phyloP scores from a whole-genome alignment of 2,888 invertebrate species.

The Drymonia ruficornis region DNA sequence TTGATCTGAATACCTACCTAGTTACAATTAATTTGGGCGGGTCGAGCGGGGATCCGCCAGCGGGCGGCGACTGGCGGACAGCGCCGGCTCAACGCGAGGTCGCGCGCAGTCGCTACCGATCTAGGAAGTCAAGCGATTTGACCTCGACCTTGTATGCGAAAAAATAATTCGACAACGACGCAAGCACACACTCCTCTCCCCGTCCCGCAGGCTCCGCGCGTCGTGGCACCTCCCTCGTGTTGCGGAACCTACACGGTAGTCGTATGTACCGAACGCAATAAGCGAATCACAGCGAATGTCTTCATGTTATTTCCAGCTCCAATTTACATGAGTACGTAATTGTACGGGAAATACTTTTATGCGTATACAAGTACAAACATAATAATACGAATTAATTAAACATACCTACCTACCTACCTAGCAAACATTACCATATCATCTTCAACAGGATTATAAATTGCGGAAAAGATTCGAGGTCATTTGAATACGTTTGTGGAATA shows the following conservation, averaged over 20 bases:
- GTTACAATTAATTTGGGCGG: conserved; percentile 8
- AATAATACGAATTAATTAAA: conserved; percentile 16
- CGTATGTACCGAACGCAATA: too few species aligned
- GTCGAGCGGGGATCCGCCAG: conserved; percentile 21
- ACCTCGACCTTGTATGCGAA: conserved; percentile 82
- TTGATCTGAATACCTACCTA: too few species aligned
- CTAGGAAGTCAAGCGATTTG: conserved; percentile 80
- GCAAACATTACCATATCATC: conserved; percentile 39
- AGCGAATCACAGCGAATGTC: neutral
- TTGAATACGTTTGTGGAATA: conserved; percentile 38
- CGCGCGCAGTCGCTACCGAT: conserved; percentile 53
- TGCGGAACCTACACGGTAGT: neutral
- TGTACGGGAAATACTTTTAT: neutral
- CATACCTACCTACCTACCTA: conserved; percentile 24
- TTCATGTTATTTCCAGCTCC: neutral
- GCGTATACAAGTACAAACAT: neutral
- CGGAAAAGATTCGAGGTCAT: conserved; percentile 66
- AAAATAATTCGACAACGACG: conserved; percentile 73
- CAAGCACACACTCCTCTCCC: conserved; percentile 43
- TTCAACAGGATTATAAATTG: conserved; percentile 55
- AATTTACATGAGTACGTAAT: neutral
- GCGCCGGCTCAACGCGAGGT: conserved; percentile 34
- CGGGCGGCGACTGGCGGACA: conserved; percentile 36
- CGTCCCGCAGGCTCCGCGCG: conserved; percentile 31
- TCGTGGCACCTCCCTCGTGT: conserved; percentile 9